Evolutionary conservation across 2,113 vertebrate genomes (phyloP).

Genomic region (Callocephalon fimbriatum): DNA sequence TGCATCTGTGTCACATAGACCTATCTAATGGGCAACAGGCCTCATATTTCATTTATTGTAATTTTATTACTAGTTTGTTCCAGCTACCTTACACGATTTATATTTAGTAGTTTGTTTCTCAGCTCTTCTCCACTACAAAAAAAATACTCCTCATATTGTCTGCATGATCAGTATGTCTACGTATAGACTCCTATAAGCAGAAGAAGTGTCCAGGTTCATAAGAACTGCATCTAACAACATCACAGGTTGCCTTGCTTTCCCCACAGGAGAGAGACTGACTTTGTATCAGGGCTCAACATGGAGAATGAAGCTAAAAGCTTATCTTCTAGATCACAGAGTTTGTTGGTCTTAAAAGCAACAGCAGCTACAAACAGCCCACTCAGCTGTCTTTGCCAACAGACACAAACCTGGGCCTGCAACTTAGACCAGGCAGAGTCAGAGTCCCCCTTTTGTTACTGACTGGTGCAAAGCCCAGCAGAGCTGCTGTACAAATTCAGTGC

Average conservation of each 20-base stretch:
- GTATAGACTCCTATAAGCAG: background rate
- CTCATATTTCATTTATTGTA: background rate
- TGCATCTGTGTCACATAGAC: background rate
- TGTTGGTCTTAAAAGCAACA: background rate
- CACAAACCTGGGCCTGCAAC: background rate
- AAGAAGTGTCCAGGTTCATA: background rate
- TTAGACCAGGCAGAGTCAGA: background rate
- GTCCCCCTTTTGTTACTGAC: background rate
- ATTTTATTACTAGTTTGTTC: background rate
- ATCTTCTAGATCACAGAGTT: background rate
- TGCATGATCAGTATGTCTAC: background rate
- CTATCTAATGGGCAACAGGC: background rate
- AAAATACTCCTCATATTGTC: accelerated
- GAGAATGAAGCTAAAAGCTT: background rate
- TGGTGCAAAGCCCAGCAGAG: background rate
- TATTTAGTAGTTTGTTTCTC: background rate
- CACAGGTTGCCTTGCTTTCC: background rate
- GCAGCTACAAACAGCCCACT: background rate
- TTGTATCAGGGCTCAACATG: background rate
- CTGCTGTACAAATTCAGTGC: background rate
- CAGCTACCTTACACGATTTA: background rate
- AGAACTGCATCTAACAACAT: background rate
- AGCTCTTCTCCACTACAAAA: background rate
- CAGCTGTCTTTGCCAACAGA: background rate
- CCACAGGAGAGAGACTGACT: background rate